Percentiles rank a stretch among this genome's conserved stretches.
These are phyloP conservation scores for Patiria pectinifera DNA, from an alignment of 53 echinoderm and acorn worm genomes.

Conservation along the genomic window DNA sequence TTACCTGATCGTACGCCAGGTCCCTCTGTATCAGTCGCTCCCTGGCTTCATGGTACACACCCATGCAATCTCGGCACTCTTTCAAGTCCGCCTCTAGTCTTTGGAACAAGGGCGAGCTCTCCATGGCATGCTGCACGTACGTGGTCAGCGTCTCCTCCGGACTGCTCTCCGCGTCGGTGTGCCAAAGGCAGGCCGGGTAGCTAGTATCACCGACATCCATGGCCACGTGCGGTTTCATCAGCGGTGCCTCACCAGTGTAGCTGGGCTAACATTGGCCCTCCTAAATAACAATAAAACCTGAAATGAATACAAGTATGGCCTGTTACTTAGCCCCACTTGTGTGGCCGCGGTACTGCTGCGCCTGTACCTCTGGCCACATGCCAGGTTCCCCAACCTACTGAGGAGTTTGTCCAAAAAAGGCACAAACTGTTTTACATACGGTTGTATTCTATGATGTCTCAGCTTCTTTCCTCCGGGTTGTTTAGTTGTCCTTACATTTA, in stretches of 20 bases:
- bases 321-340: too few species aligned
- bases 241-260: neutral
- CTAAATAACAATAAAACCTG: neutral
- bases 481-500: too few species aligned
- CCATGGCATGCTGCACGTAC: neutral
- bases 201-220: slow-evolving; percentile 3
- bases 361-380: too few species aligned
- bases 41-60: slow-evolving; percentile 29
- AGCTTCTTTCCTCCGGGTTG: too few species aligned
- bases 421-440: too few species aligned
- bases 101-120: neutral
- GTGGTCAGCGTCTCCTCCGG: neutral
- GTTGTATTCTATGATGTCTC: too few species aligned
- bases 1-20: neutral
- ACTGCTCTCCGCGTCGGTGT: neutral
- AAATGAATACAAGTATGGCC: neutral
- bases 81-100: slow-evolving; percentile 41
- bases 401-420: too few species aligned
- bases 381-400: too few species aligned
- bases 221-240: slow-evolving; percentile 11
- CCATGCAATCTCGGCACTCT: slow-evolving; percentile 30
- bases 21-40: neutral
- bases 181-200: slow-evolving; percentile 12
- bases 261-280: neutral
- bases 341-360: too few species aligned